Evolutionary conservation across 35 echinoderm and acorn worm species (phyloP), one percentile per base, ranked within the genome.

Genomic region (Nesometra sesokonis): DNA sequence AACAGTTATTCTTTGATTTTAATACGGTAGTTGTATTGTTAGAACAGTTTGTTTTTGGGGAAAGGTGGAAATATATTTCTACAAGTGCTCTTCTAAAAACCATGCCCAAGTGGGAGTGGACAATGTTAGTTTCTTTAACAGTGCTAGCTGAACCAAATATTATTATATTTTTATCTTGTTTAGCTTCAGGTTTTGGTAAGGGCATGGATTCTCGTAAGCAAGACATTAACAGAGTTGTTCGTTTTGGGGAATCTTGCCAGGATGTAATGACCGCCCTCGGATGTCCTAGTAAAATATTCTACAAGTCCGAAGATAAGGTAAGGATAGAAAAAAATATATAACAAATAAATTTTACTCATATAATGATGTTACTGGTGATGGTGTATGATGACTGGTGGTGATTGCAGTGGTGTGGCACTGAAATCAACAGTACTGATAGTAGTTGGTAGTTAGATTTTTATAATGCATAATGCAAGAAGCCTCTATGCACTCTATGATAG

Each of bases 241-340:
- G 43, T 0, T 99, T 99, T 88, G 96, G 96, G 30, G 96, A 99
- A 43, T 87, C 90, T 13, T 81, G 87, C 30, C 92, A 99, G 46
- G 93, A 94, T 77, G 90, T 99, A 15, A 92, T 89, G 29, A 90
- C 90, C 77, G 85, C 93, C 46, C 86, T 99, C 7, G 96, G 96
- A 78, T 90, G 88, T 77, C 96, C 96, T 0, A 93, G 88, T 47
- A 99, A 99, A 84, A 87, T 91, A 52, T 99, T 99, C 90, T 99
- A 90, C 83, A 99, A 99, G 40, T 99, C 96, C 17, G 96, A 99
- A 86, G 96, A 99, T 79, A 99, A 98, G 89, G 95, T 93, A 23
- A 78, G 88, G 31, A n/a, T n/a, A n/a, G n/a, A n/a, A n/a, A n/a
- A n/a, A 67, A 43, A 21, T 29, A 47, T 3, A 23, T 29, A 36